These are phyloP conservation scores for Troides oblongomaculatus DNA, from an alignment of 2,888 invertebrate genomes.

Conservation along the genomic window DNA sequence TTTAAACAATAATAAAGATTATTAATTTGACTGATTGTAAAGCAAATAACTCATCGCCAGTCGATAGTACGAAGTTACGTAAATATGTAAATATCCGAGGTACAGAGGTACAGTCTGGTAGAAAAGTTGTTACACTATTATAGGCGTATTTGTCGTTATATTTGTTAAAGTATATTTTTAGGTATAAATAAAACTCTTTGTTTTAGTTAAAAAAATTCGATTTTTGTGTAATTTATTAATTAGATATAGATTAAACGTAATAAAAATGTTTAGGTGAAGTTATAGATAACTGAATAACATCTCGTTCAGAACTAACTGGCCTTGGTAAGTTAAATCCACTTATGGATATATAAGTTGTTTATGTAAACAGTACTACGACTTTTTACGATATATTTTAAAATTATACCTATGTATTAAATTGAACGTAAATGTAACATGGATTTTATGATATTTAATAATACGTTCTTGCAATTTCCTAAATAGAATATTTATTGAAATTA, in stretches of 20 bases:
- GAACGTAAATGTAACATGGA: no score
- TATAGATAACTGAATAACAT: neutral
- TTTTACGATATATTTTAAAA: neutral
- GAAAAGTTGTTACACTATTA: slow-evolving; percentile 23
- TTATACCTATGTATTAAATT: no score
- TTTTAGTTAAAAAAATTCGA: no score
- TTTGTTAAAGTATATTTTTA: neutral
- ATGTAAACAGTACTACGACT: neutral
- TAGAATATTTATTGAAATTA: no score
- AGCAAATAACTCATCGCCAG: slow-evolving; percentile 18
- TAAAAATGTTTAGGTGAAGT: neutral
- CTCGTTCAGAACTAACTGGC: slow-evolving; percentile 4
- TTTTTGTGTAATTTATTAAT: no score
- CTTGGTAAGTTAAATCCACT: slow-evolving; percentile 3
- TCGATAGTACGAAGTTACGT: slow-evolving; percentile 15
- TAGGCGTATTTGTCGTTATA: neutral
- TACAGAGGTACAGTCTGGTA: neutral
- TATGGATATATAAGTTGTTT: neutral
- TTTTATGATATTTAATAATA: no score
- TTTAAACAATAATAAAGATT: no score
- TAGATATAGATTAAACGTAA: no score
- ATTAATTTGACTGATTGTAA: no score
- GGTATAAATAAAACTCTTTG: no score
- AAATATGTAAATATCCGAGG: slow-evolving; percentile 8
- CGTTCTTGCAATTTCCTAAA: no score